Evolutionary conservation across 2,113 vertebrate species (phyloP), one percentile per base, ranked within the genome.

Genomic region (Corvus cornix): DNA sequence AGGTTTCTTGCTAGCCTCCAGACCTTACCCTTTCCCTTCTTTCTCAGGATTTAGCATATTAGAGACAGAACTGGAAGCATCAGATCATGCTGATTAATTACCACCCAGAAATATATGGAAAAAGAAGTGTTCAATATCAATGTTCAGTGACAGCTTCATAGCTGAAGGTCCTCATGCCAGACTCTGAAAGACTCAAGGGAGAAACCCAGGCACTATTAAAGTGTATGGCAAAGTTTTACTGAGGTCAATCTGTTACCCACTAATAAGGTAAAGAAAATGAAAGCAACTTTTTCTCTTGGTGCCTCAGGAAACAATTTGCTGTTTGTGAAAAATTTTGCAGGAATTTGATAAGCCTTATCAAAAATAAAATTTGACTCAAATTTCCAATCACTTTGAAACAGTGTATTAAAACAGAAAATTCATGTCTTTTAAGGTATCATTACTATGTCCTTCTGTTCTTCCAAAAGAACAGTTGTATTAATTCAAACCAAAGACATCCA

Each of bases 1-100:
- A 55, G 16, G 30, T 15, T 77, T 72, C 16, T 52, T 8, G n/a
- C 11, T 21, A 44, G 4, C 7, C 15, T 58, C 19, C 43, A 44
- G 14, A 6, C 9, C 6, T 17, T 35, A 8, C 2, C 1, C 5
- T 58, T 60, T 43, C 6, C 11, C 13, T 7, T 49, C 16, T n/a
- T 83, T 13, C 31, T n/a, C 30, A 78, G 28, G 44, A n/a, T 5
- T 69, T 27, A 23, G 2, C 7, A 5, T 31, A 24, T 21, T 8
- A 83, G 12, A 67, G 28, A 46, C 27, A 83, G 35, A 88, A 62
- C 2, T 55, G 7, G 37, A 83, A 26, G 7, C 17, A 60, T 75
- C 21, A 60, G 13, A 51, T 37, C 13, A 39, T 63, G 13, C 7
- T 75, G 35, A 43, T 43, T n/a, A 63, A 60, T 73, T 68, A 39